Evolutionary conservation across 2,888 invertebrate species (phyloP), one percentile per base, ranked within the genome.

Genomic region (Cephus pulcher): DNA sequence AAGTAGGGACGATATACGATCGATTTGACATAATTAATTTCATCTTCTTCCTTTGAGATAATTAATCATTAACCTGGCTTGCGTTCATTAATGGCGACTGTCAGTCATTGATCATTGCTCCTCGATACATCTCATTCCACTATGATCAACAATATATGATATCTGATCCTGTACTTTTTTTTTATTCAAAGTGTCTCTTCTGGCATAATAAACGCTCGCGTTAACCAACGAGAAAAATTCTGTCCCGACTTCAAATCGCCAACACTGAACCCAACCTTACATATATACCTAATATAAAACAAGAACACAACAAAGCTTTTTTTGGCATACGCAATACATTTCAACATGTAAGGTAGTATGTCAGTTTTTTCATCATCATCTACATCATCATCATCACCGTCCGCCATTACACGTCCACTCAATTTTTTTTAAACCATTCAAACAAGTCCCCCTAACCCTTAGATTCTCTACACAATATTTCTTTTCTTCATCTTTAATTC

Each of bases 261-360:
- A 87, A 86, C 87, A 87, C 82, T 87, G 88, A 89, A 89, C 86
- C 86, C 86, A 89, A 89, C 87, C 85, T 85, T 86, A 87, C 83
- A 84, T 85, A 89, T 89, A 90, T 88, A 90, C 88, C 88, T 91
- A 90, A 90, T 90, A 89, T 89, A 89, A 90, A 91, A 91, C 91
- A 90, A 90, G 90, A 90, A 91, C 89, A 90, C 90, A 90, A 90
- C 89, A 90, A 90, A 90, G 87, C 89, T 90, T 84, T 79, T 78
- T 85, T 86, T 88, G 89, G 87, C 90, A 90, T 90, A 90, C 89
- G 82, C 87, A 84, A 89, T 90, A 90, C 89, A 90, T 90, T 88
- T 88, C 80, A 90, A 90, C 89, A 88, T 89, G 91, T 90, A 90
- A 90, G 82, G 84, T 87, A 83, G 90, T 90, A 90, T 89, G 90